These are phyloP conservation scores for Megaceryle alcyon DNA, from an alignment of 2,797 vertebrate species.

Conservation along the genomic window DNA sequence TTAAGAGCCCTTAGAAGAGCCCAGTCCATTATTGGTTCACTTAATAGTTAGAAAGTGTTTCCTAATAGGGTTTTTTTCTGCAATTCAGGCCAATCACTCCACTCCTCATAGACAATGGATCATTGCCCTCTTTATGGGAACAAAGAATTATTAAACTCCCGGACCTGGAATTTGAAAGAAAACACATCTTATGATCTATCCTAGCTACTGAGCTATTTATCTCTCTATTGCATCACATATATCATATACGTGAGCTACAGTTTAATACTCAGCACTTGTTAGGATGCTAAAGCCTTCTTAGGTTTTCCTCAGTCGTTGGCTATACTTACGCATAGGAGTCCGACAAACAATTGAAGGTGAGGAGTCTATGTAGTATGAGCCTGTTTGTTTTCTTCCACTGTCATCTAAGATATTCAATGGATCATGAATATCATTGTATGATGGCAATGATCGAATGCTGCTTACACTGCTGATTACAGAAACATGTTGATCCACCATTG, in stretches of 20 bases:
- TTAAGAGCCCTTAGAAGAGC: neutral
- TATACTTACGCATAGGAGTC: slow-evolving; percentile 78
- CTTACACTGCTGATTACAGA: slow-evolving; percentile 96
- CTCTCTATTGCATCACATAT: neutral
- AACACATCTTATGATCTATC: neutral
- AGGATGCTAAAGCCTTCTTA: neutral
- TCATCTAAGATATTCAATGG: slow-evolving; percentile 95
- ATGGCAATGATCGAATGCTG: slow-evolving; percentile 83
- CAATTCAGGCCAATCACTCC: neutral
- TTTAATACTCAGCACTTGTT: neutral
- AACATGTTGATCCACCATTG: slow-evolving; percentile 95
- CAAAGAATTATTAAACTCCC: neutral
- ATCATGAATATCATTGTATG: slow-evolving; percentile 90
- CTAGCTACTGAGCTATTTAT: neutral
- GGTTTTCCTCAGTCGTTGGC: neutral
- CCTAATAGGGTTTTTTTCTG: neutral
- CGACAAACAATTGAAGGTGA: slow-evolving; percentile 79
- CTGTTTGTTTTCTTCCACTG: slow-evolving; percentile 81
- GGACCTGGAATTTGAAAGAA: neutral
- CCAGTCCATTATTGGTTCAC: neutral
- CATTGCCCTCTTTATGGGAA: neutral
- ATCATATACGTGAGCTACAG: neutral
- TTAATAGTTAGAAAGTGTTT: neutral
- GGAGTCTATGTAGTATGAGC: slow-evolving; percentile 84
- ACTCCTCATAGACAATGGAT: neutral